Evolutionary conservation across 2,113 vertebrate species (phyloP), one percentile per base, ranked within the genome.

Genomic region (Telmatochromis bifrenatus): DNA sequence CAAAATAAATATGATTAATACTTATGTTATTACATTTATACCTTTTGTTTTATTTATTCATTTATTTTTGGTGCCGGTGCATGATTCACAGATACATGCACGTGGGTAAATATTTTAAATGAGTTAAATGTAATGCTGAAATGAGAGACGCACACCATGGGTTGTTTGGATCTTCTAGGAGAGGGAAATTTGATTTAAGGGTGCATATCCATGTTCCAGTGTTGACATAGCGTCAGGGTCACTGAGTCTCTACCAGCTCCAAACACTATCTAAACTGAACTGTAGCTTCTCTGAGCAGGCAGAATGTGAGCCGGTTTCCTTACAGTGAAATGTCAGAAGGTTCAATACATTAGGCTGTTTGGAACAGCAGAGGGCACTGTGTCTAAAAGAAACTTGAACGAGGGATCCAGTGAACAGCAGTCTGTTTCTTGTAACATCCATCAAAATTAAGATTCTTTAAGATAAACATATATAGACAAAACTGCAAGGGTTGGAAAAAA

Each of bases 281-380:
- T 77, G n/a, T 33, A 53, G 21, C 21, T 33, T 35, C 17, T 60
- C 28, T 83, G 21, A 62, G 54, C 17, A 3, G 17, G n/a, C 54
- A n/a, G 56, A 82, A 26, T 73, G 51, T 23, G 26, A 49, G 12
- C 14, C 1, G 2, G 31, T 39, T 55, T 60, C 53, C 19, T 26
- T 4, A 9, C 31, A 68, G 42, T 14, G 45, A 51, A 21, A 7
- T 45, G 26, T 47, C 10, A 54, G 17, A 33, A 26, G 12, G 68
- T 21, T 45, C 51, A 6, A 23, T 17, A 49, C 60, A 84, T 14
- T 89, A 17, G 62, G 47, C 19, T 17, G 1, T 42, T 7, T 33
- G 3, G 11, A 92, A 21, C 94, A 92, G 87, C 68, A 93, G 93
- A 84, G 91, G 93, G 87, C 89, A 60, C 83, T 92, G 35, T 81